These are phyloP conservation scores for Dasypogon diadema DNA, from an alignment of 2,888 invertebrate species.

Conservation along the genomic window DNA sequence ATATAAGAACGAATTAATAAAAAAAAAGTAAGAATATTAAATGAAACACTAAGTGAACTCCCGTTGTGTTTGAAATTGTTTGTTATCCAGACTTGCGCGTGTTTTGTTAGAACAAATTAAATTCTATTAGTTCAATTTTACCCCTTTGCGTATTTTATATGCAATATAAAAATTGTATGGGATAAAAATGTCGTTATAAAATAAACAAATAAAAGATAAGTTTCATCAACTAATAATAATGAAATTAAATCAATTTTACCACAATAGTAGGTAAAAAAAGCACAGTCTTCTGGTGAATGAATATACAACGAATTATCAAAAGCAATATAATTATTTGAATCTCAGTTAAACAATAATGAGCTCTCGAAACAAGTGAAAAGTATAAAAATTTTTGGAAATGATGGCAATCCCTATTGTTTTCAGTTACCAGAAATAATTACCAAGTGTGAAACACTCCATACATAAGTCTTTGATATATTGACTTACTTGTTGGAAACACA, in stretches of 20 bases:
- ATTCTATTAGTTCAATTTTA: not conserved
- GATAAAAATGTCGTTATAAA: not conserved
- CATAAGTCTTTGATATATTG: no score
- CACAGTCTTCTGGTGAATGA: no score
- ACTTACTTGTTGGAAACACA: not conserved
- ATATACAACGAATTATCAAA: no score
- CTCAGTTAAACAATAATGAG: no score
- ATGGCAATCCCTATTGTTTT: constrained; percentile 3
- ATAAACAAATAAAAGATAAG: constrained; percentile 4
- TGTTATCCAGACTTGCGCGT: no score
- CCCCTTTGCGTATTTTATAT: not conserved
- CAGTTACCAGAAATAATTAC: not conserved
- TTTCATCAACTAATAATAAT: not conserved
- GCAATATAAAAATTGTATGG: not conserved
- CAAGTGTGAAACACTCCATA: not conserved
- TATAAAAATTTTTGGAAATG: no score
- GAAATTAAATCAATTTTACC: no score
- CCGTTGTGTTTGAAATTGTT: not conserved
- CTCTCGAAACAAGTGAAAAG: no score
- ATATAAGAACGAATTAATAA: constrained; percentile 40
- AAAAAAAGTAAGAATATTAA: constrained; percentile 23
- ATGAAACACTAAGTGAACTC: not conserved
- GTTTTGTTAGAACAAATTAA: not conserved
- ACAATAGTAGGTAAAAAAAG: no score
- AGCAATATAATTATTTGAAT: no score